Evolutionary conservation across 2,888 invertebrate genomes (phyloP).

Genomic region (Thymelicus lineola): DNA sequence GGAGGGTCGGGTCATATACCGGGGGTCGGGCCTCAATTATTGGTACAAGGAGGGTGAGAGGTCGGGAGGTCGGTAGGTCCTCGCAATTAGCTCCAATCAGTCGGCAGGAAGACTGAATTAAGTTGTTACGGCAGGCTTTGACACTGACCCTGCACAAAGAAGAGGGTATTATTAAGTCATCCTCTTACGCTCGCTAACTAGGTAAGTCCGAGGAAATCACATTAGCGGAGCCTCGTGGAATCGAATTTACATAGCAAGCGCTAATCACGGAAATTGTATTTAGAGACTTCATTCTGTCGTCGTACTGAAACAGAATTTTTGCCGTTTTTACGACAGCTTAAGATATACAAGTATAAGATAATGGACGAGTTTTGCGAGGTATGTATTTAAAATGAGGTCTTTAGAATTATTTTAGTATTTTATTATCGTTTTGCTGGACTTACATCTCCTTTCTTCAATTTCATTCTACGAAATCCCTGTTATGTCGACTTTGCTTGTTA

Average conservation of each 20-base stretch:
- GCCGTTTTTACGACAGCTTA: background rate
- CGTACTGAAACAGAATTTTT: slow-evolving; percentile 17
- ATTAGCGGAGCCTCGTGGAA: slow-evolving; percentile 29
- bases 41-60: slow-evolving; percentile 56
- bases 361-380: too few species aligned
- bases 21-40: slow-evolving; percentile 60
- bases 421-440: too few species aligned
- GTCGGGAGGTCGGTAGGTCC: slow-evolving; percentile 54
- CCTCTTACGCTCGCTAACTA: slow-evolving; percentile 36
- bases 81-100: slow-evolving; percentile 71
- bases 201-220: slow-evolving; percentile 36
- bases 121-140: slow-evolving; percentile 56
- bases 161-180: slow-evolving; percentile 38
- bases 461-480: too few species aligned
- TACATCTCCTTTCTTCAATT: too few species aligned
- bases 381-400: too few species aligned
- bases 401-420: too few species aligned
- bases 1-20: slow-evolving; percentile 53
- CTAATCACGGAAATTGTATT: slow-evolving; percentile 31
- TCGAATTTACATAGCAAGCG: slow-evolving; percentile 33
- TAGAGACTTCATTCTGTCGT: slow-evolving; percentile 20
- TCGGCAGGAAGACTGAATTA: slow-evolving; percentile 67
- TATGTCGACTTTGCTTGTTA: too few species aligned
- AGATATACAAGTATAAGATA: background rate
- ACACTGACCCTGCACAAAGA: slow-evolving; percentile 47